Evolutionary conservation across 2,797 vertebrate species (phyloP).

Genomic region (Phaenicophaeus curvirostris): DNA sequence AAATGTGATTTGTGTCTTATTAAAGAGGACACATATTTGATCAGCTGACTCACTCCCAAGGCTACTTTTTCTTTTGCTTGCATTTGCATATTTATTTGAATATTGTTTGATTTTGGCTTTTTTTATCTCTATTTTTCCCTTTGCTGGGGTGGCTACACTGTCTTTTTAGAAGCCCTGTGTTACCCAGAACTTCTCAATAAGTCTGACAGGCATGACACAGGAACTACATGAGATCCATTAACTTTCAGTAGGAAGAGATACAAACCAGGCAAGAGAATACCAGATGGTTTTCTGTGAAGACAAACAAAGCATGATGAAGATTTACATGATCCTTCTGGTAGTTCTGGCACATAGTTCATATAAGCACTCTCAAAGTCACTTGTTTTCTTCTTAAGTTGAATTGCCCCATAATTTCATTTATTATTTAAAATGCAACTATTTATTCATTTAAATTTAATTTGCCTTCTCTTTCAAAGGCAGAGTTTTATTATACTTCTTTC

Average conservation of each 20-base stretch:
- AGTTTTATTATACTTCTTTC: not conserved
- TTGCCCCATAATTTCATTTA: not conserved
- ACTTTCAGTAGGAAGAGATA: not conserved
- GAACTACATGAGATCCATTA: not conserved
- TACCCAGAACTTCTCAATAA: not conserved
- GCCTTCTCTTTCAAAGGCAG: not conserved
- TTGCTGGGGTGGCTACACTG: not conserved
- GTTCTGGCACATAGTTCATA: not conserved
- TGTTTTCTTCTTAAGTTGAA: not conserved
- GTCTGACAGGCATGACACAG: not conserved
- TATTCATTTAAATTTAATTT: not conserved
- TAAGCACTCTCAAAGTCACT: not conserved
- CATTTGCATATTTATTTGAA: not conserved
- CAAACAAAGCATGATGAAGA: rapidly evolving
- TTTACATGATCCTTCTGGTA: not conserved
- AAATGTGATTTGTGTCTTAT: not conserved
- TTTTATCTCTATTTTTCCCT: not conserved
- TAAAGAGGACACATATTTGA: not conserved
- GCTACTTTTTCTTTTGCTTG: not conserved
- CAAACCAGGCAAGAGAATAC: not conserved
- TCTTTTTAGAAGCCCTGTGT: not conserved
- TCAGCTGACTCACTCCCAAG: not conserved
- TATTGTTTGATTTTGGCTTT: not conserved
- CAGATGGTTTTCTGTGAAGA: not conserved
- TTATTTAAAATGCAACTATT: not conserved